phyloP scores from a whole-genome alignment of 2,888 invertebrate species.

The Melolontha melolontha region DNA sequence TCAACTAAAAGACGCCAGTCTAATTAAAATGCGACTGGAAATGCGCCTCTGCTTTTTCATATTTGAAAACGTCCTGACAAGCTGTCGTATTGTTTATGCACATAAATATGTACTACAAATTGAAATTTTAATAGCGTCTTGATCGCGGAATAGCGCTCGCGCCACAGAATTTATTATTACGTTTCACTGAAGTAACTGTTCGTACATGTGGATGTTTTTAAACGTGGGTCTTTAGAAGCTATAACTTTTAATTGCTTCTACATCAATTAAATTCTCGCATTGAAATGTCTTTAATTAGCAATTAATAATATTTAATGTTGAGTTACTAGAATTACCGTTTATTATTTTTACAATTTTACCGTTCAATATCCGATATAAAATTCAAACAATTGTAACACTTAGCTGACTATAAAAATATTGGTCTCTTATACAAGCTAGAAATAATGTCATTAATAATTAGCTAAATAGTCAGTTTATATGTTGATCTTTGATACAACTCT shows the following conservation, averaged over 20 bases:
- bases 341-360: no score
- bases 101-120: slow-evolving; percentile 51
- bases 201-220: slow-evolving; percentile 40
- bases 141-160: slow-evolving; percentile 47
- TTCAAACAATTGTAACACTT: no score
- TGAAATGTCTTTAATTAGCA: slow-evolving; percentile 22
- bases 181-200: slow-evolving; percentile 44
- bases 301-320: slow-evolving; percentile 32
- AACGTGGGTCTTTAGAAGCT: slow-evolving; percentile 14
- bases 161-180: slow-evolving; percentile 47
- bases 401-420: no score
- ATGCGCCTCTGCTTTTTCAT: slow-evolving; percentile 42
- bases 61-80: slow-evolving; percentile 47
- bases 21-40: slow-evolving; percentile 54
- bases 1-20: slow-evolving; percentile 43
- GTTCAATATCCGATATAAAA: no score
- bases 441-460: no score
- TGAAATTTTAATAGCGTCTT: slow-evolving; percentile 50
- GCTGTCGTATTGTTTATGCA: slow-evolving; percentile 52
- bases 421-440: no score
- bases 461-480: no score
- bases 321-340: not conserved
- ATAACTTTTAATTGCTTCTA: slow-evolving; percentile 33
- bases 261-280: slow-evolving; percentile 10
- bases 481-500: no score